Conservation (phyloP, 2,888 invertebrate genomes). For the Tholera decimalis region DNA sequence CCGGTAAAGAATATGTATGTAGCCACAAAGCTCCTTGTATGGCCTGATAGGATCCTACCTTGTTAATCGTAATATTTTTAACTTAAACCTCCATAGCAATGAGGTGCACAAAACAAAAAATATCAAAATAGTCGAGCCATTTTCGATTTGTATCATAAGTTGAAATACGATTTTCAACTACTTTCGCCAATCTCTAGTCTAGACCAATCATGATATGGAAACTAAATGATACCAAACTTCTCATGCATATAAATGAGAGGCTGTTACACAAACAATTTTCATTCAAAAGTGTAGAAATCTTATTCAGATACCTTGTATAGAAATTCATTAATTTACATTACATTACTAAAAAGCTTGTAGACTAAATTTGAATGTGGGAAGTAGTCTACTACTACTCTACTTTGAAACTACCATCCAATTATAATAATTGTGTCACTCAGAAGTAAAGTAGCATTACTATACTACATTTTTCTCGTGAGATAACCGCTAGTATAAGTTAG, state of each 20-base stretch:
- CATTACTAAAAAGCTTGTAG: conserved; percentile 22
- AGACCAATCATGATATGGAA: background rate
- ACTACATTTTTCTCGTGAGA: no score
- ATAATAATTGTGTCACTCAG: no score
- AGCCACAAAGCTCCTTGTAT: no score
- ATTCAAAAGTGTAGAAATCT: background rate
- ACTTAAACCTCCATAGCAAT: no score
- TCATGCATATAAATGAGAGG: background rate
- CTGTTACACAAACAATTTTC: conserved; percentile 6
- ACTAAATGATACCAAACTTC: background rate
- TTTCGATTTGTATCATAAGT: background rate
- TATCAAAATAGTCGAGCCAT: background rate
- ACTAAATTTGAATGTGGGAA: conserved; percentile 24
- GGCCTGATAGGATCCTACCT: no score
- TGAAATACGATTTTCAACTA: background rate
- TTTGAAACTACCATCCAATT: no score
- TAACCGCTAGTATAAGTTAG: conserved; percentile 4
- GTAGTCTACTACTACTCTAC: no score
- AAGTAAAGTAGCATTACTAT: no score
- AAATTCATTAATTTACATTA: conserved; percentile 18
- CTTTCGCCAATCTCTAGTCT: background rate
- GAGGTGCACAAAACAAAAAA: no score
- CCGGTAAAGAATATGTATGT: no score
- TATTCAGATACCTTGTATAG: background rate
- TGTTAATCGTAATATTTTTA: no score